Evolutionary conservation across 2,113 vertebrate species (phyloP).

Genomic region (Sebastes fasciatus): DNA sequence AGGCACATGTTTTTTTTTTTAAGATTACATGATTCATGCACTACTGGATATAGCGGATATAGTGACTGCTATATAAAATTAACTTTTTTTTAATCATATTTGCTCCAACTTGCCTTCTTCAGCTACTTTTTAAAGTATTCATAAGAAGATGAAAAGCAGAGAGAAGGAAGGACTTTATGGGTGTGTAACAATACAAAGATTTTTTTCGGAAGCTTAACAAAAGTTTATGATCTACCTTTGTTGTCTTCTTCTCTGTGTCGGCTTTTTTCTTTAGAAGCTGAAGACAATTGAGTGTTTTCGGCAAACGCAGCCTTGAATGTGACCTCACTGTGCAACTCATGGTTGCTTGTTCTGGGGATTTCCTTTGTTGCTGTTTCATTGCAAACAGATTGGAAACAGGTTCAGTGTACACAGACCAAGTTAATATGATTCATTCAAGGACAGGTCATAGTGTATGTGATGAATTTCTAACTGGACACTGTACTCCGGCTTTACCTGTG

Average conservation of each 20-base stretch:
- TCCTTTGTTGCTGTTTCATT: slow-evolving; percentile 57
- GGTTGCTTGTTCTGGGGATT: slow-evolving; percentile 22
- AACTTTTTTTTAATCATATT: too few relatives aligned
- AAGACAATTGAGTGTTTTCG: not conserved
- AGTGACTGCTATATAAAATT: too few relatives aligned
- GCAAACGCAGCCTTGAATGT: not conserved
- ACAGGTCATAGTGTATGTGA: not conserved
- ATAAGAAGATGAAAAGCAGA: not conserved
- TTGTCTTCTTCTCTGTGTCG: slow-evolving; percentile 15
- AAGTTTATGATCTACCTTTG: slow-evolving; percentile 49
- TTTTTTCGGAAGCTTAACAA: not conserved
- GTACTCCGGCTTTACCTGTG: slow-evolving; percentile 41
- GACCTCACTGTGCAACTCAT: slow-evolving; percentile 24
- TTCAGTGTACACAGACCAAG: slow-evolving; percentile 21
- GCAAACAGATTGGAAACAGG: slow-evolving; percentile 21
- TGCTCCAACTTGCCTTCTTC: too few relatives aligned
- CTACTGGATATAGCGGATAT: too few relatives aligned
- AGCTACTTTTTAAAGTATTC: not conserved
- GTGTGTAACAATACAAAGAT: not conserved
- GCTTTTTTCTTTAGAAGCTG: slow-evolving; percentile 4
- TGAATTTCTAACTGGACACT: not conserved
- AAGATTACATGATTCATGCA: too few relatives aligned
- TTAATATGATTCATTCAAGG: not conserved
- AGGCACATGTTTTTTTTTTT: too few relatives aligned
- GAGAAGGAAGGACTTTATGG: not conserved